These are phyloP conservation scores for Chionomys nivalis DNA, from an alignment of 2,113 vertebrate genomes.

Conservation along the genomic window DNA sequence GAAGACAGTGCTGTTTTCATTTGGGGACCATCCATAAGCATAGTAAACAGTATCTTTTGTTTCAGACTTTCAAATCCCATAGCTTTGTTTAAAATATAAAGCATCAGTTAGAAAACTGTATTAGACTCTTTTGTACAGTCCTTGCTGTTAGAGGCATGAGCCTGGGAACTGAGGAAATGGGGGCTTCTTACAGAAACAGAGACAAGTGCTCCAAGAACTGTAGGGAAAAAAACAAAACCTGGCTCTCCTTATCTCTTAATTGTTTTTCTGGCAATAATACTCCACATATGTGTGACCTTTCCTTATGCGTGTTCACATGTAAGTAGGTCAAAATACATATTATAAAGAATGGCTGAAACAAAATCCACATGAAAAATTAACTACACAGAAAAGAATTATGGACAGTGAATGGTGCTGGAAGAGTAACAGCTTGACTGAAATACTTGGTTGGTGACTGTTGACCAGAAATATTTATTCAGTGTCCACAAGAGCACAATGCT, in stretches of 20 bases:
- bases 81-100: conserved; percentile 57
- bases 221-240: neutral
- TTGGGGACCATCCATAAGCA: neutral
- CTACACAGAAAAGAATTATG: neutral
- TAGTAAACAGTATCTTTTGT: conserved; percentile 35
- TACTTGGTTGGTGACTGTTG: conserved; percentile 39
- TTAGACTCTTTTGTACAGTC: conserved; percentile 9
- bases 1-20: conserved; percentile 27
- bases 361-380: conserved; percentile 32
- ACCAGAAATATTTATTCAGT: conserved; percentile 56
- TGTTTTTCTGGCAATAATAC: neutral
- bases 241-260: neutral
- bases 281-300: neutral
- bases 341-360: conserved; percentile 9
- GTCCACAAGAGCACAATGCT: neutral
- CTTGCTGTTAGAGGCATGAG: neutral
- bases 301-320: neutral
- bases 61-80: conserved; percentile 7
- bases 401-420: neutral
- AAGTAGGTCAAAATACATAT: conserved; percentile 11
- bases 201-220: neutral
- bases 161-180: neutral
- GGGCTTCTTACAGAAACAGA: conserved; percentile 17
- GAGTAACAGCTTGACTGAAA: conserved; percentile 31
- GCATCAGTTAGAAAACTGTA: conserved; percentile 20